Evolutionary conservation across 2,888 invertebrate species (phyloP), one percentile per base, ranked within the genome.

Genomic region (Polymixis flavicincta): DNA sequence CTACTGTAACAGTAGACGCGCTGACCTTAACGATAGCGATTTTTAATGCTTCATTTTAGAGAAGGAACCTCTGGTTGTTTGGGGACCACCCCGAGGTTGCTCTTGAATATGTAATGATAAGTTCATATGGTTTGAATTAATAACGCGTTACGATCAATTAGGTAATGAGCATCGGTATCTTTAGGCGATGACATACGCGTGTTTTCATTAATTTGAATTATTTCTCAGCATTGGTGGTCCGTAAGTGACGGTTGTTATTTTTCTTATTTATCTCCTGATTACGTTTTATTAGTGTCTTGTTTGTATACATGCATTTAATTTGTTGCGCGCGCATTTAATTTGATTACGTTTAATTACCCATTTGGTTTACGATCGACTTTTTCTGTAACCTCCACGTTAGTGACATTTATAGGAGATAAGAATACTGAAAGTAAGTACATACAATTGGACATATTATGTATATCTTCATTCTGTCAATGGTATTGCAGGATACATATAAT

Each of bases 71-170:
- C 77, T 85, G 84, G 85, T 82, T 80, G 77, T 66, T 71, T n/a
- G 42, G 57, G 93, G 95, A 94, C 95, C 95, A 95, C 95, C 95
- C 92, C 87, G 92, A 87, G 78, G 74, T 70, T 78, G 71, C 42
- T 80, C 77, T 83, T 84, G 75, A 70, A 85, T 84, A 83, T 75
- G 78, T 83, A 82, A 76, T 76, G 86, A 86, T 85, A 88, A 84
- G 89, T 89, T 89, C 87, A 84, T 88, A 85, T 88, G 87, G 92
- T 93, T 93, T 89, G 92, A 93, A 93, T 94, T 93, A 94, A 94
- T 93, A 92, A 92, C 85, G 89, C 93, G 92, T 93, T 93, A 90
- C 85, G 85, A 85, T 91, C 92, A 93, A 93, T 93, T 93, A 92
- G 83, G 89, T 90, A 92, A 92, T 91, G 88, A 92, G 87, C 83